Conservation (phyloP, 1,140 invertebrate genomes). For the Glossosoma conforme region DNA sequence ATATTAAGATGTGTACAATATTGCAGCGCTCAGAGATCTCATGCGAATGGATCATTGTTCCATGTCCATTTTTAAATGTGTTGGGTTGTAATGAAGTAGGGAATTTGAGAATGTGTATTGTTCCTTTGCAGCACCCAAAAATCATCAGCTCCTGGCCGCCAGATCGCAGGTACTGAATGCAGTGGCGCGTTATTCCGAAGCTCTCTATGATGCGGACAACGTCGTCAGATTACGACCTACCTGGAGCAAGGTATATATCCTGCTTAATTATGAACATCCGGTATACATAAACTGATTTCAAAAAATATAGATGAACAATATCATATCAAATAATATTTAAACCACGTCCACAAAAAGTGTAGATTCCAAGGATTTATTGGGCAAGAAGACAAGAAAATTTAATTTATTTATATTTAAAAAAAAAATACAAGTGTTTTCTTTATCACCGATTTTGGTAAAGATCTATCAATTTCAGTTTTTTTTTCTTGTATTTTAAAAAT, state of each 20-base stretch:
- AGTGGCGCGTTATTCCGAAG: conserved; percentile 60
- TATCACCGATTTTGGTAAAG: no score
- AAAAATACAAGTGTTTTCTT: no score
- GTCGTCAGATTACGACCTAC: conserved; percentile 61
- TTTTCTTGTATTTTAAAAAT: no score
- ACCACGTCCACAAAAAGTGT: no score
- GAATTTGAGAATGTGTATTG: conserved; percentile 23
- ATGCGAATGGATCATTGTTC: neutral
- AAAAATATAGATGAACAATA: no score
- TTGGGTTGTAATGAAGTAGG: neutral
- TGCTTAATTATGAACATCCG: neutral
- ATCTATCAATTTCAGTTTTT: no score
- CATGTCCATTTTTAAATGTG: neutral
- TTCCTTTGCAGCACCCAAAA: conserved; percentile 58
- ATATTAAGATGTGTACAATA: no score
- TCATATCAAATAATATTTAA: no score
- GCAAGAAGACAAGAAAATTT: no score
- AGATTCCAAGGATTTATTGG: no score
- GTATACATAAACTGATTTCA: neutral
- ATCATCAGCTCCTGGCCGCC: conserved; percentile 65
- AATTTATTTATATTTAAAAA: no score
- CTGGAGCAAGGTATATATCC: conserved; percentile 65
- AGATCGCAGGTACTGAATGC: conserved; percentile 61
- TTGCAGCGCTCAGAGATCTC: no score
- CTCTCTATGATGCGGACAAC: conserved; percentile 64